These are phyloP conservation scores for Drosophila formosana DNA, from an alignment of 2,888 invertebrate genomes.

Conservation along the genomic window DNA sequence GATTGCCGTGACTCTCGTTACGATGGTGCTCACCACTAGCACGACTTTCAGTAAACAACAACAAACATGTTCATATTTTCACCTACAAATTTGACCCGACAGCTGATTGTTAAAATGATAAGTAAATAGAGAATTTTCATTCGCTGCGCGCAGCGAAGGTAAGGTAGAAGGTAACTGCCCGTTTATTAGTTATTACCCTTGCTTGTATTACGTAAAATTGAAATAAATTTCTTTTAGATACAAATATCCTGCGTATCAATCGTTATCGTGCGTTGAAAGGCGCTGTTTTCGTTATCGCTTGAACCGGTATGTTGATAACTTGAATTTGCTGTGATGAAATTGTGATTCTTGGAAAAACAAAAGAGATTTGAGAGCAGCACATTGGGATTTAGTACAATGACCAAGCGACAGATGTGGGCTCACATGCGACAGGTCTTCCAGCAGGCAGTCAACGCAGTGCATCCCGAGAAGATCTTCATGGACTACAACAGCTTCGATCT, in stretches of 20 bases:
- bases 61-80: constrained; percentile 32
- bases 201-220: not conserved
- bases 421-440: constrained; percentile 68
- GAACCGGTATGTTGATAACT: not conserved
- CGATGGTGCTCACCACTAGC: constrained; percentile 1
- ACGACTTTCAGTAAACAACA: constrained; percentile 43
- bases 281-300: not conserved
- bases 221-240: not conserved
- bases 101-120: constrained; percentile 45
- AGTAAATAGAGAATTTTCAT: constrained; percentile 31
- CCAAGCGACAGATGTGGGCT: constrained; percentile 53
- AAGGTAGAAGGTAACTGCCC: constrained; percentile 6
- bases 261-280: not conserved
- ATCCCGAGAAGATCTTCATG: constrained; percentile 66
- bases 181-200: not conserved
- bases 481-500: constrained; percentile 68
- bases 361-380: not conserved
- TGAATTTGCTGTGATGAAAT: not conserved
- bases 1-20: not conserved
- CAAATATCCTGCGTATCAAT: not conserved
- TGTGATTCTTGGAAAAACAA: not conserved
- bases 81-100: constrained; percentile 58
- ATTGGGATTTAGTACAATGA: constrained; percentile 37
- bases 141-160: not conserved
- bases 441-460: constrained; percentile 65